A percentile compares a stretch with the other conserved stretches of the same genome.
Evolutionary conservation across 2,113 vertebrate species (phyloP).

Genomic region (Eurystomus gularis): DNA sequence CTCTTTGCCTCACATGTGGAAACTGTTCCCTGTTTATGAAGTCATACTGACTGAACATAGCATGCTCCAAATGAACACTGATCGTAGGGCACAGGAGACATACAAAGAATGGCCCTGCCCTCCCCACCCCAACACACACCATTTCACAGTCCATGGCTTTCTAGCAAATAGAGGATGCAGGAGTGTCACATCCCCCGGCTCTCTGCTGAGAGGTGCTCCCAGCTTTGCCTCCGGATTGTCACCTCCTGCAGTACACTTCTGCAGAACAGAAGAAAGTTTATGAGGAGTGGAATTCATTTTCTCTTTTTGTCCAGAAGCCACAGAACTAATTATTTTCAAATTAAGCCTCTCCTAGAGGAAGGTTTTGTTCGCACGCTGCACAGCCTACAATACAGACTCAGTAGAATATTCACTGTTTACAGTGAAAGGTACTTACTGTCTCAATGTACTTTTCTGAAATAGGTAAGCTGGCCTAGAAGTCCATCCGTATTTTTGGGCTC

Average conservation of each 20-base stretch:
- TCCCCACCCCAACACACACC: neutral
- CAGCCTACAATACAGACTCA: neutral
- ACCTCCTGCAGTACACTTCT: neutral
- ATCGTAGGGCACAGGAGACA: neutral
- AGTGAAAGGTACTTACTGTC: neutral
- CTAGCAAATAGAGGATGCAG: neutral
- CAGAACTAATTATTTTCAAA: neutral
- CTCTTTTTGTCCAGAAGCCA: neutral
- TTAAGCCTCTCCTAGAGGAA: neutral
- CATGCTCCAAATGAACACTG: neutral
- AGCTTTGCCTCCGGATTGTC: neutral
- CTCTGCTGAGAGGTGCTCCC: constrained; percentile 7
- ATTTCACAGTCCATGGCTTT: neutral
- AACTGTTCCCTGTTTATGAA: constrained; percentile 67
- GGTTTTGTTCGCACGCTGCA: neutral
- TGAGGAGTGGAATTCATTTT: neutral
- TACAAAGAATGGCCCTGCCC: neutral
- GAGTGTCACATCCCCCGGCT: neutral
- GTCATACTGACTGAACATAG: constrained; percentile 41
- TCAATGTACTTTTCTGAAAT: neutral
- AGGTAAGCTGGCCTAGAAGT: neutral
- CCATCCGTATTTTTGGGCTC: neutral
- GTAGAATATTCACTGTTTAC: neutral
- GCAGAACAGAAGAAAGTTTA: neutral
- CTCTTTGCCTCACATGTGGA: constrained; percentile 42